Conservation (phyloP, 2,888 invertebrate species). For the Leistus spinibarbis region DNA sequence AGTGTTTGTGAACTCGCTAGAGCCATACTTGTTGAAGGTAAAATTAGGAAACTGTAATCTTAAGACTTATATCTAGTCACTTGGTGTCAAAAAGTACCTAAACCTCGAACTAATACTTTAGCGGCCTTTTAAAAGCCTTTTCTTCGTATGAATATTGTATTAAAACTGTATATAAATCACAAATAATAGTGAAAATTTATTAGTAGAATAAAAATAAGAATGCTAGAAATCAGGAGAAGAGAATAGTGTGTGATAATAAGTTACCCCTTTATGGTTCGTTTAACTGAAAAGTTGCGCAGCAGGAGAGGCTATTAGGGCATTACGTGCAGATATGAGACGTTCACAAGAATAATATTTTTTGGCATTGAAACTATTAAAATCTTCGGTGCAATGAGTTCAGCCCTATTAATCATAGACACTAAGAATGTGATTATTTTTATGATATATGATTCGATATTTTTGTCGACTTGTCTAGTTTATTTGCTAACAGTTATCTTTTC, state of each 20-base stretch:
- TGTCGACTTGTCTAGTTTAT: neutral
- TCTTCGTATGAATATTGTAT: neutral
- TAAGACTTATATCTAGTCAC: too few relatives aligned
- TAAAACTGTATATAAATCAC: neutral
- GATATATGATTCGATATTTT: neutral
- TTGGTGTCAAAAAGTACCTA: too few relatives aligned
- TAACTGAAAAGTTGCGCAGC: constrained; percentile 29
- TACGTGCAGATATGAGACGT: constrained; percentile 24
- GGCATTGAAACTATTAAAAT: neutral
- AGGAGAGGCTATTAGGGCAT: constrained; percentile 14
- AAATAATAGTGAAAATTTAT: constrained; percentile 25
- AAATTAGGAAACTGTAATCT: too few relatives aligned
- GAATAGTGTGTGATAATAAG: constrained; percentile 22
- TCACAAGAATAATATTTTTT: constrained; percentile 18
- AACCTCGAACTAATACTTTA: too few relatives aligned
- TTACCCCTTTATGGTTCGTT: constrained; percentile 33
- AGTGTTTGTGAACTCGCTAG: too few relatives aligned
- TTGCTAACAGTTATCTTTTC: too few relatives aligned
- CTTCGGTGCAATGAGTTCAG: neutral
- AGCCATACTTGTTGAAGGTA: too few relatives aligned
- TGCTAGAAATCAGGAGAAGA: constrained; percentile 1
- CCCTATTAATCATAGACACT: neutral
- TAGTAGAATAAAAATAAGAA: constrained; percentile 27
- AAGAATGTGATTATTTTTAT: neutral
- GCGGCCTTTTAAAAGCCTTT: too few relatives aligned